Evolutionary conservation across 2,797 vertebrate species (phyloP), one percentile per base, ranked within the genome.

Genomic region (Enteromius viviparus): DNA sequence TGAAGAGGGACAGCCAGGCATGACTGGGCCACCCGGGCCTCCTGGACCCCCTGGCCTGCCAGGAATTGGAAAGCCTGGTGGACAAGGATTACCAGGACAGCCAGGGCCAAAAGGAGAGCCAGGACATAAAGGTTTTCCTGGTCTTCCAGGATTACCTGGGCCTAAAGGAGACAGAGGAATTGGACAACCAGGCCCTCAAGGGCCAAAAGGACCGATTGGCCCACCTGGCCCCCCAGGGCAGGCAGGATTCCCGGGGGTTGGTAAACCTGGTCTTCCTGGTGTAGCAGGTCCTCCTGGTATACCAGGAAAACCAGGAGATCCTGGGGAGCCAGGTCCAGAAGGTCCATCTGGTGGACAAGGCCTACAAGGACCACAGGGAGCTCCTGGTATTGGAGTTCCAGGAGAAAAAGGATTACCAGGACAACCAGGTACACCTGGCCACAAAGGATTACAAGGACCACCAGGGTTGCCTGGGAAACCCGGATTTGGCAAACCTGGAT

Each of bases 131-230:
- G 98, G 98, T 34, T 93, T 93, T 3, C 96, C 97, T 4, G 98
- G 98, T 85, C 92, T 93, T 49, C 96, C 96, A 0, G 98, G 98
- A 47, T 93, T 97, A 77, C 95, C 93, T 15, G 98, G 98, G 42
- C 95, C 95, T 11, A 99, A 98, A 93, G 98, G 98, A 79, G 97
- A 99, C 78, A 98, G 97, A 89, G 98, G 98, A 0, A 91, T 97
- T 0, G 97, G 98, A 10, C 93, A 94, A 65, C 96, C 97, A 0
- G 98, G 98, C 58, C 90, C 96, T 87, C 97, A 96, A 0, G 98
- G 98, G n/a, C 91, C 96, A 60, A 99, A 97, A 91, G 98, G 98
- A 4, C 95, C 96, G 0, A 93, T 95, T 0, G 98, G 98, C 9
- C 89, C 93, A 45, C 95, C 95, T 0, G 98, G 98, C 15, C 94